These are phyloP conservation scores for Cryptus viduatorius DNA, from an alignment of 2,888 invertebrate genomes.

Conservation along the genomic window DNA sequence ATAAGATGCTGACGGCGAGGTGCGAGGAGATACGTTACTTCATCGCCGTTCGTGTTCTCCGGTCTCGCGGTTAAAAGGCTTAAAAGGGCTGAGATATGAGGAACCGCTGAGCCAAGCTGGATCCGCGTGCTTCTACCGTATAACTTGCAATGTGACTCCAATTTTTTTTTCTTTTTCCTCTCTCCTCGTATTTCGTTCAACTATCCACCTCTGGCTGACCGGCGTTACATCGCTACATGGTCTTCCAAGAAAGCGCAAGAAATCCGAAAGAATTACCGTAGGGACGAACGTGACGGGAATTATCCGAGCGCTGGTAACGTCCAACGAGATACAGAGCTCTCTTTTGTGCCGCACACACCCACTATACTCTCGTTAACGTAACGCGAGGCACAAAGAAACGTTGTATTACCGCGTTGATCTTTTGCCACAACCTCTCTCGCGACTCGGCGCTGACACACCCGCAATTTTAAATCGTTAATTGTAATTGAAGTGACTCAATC, in stretches of 20 bases:
- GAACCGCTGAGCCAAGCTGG: conserved; percentile 75
- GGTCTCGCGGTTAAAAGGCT: conserved; percentile 48
- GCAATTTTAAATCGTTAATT: conserved; percentile 53
- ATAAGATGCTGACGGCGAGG: conserved; percentile 74
- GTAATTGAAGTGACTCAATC: conserved; percentile 54
- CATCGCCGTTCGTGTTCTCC: conserved; percentile 70
- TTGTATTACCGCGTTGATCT: background rate
- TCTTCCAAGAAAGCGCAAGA: conserved; percentile 60
- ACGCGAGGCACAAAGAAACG: background rate
- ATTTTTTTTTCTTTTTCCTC: conserved; percentile 64
- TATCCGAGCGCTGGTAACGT: conserved; percentile 34
- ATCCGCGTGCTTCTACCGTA: conserved; percentile 66
- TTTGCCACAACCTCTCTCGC: background rate
- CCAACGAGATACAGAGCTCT: background rate
- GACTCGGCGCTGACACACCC: conserved; percentile 4
- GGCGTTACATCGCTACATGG: conserved; percentile 46
- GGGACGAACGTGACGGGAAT: conserved; percentile 67
- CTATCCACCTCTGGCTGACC: conserved; percentile 16
- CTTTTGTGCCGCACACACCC: background rate
- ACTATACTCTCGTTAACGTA: conserved; percentile 28
- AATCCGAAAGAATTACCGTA: conserved; percentile 61
- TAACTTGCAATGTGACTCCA: conserved; percentile 61
- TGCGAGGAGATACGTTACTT: conserved; percentile 76
- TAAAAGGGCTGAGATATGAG: conserved; percentile 83
- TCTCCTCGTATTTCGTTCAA: conserved; percentile 22